These are phyloP conservation scores for Orthonyx spaldingii DNA, from an alignment of 2,113 vertebrate species.

Conservation along the genomic window DNA sequence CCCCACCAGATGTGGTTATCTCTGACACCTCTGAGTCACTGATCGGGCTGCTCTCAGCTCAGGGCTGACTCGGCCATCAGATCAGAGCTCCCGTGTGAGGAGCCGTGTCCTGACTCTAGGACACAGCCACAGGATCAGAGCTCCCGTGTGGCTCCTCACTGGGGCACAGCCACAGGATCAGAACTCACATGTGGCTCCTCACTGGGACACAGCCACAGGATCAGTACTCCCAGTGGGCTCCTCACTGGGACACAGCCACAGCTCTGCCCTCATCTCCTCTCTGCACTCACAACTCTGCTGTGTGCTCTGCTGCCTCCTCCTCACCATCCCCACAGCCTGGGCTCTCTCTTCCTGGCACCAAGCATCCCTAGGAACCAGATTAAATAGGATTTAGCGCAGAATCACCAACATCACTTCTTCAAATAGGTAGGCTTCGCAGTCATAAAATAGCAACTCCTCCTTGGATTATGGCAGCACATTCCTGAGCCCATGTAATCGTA, in stretches of 20 bases:
- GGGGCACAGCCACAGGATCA: too few species aligned
- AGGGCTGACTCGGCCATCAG: neutral
- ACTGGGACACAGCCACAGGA: too few species aligned
- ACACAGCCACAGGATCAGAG: too few species aligned
- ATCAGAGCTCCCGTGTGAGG: neutral
- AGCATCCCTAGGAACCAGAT: neutral
- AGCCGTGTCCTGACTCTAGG: too few species aligned
- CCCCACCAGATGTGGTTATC: neutral
- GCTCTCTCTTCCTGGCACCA: neutral
- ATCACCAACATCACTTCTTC: slow-evolving; percentile 15
- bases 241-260: neutral
- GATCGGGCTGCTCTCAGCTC: neutral
- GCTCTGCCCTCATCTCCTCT: neutral
- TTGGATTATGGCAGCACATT: neutral
- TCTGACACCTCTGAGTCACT: neutral
- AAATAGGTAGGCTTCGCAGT: slow-evolving; percentile 20
- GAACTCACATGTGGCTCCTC: too few species aligned
- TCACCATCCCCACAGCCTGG: neutral
- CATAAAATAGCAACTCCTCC: slow-evolving; percentile 29
- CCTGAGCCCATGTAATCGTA: slow-evolving; percentile 22
- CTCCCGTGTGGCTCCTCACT: too few species aligned
- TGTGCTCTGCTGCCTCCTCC: neutral
- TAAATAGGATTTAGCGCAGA: slow-evolving; percentile 5
- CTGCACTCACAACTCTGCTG: neutral
- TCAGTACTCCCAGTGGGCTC: neutral